These are phyloP conservation scores for Bursaphelenchus mucronatus DNA, from an alignment of 1,140 invertebrate species.

Conservation along the genomic window DNA sequence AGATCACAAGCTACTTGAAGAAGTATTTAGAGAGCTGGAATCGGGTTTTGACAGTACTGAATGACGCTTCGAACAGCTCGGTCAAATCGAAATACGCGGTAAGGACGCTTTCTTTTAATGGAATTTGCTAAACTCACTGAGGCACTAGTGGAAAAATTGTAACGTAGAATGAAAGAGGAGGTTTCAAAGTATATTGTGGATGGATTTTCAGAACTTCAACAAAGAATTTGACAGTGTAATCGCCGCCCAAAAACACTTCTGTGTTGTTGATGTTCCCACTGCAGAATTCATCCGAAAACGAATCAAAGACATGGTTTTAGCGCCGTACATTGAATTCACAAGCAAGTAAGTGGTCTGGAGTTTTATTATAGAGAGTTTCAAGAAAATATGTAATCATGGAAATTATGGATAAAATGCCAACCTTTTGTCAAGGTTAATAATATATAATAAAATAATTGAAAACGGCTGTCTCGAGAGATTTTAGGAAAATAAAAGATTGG, in stretches of 20 bases:
- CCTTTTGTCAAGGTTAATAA: neutral
- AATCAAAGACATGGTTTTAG: constrained; percentile 44
- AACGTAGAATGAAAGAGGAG: too few species aligned
- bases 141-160: too few species aligned
- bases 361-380: constrained; percentile 21
- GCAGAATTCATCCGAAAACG: constrained; percentile 31
- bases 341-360: constrained; percentile 31
- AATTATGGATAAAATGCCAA: neutral
- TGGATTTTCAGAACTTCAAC: constrained; percentile 40
- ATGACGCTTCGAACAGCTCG: constrained; percentile 16
- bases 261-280: constrained; percentile 25
- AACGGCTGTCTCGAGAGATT: neutral
- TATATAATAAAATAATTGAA: neutral
- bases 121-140: too few species aligned
- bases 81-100: constrained; percentile 8
- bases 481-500: too few species aligned
- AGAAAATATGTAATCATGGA: constrained; percentile 18
- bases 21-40: constrained; percentile 36
- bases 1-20: constrained; percentile 33
- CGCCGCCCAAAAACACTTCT: constrained; percentile 45
- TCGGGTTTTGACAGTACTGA: constrained; percentile 25
- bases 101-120: neutral
- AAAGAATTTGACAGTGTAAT: constrained; percentile 44
- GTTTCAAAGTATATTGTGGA: neutral
- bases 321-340: constrained; percentile 40